Evolutionary conservation across 2,888 invertebrate genomes (phyloP), one percentile per base, ranked within the genome.

Genomic region (Ormyrus labotus): DNA sequence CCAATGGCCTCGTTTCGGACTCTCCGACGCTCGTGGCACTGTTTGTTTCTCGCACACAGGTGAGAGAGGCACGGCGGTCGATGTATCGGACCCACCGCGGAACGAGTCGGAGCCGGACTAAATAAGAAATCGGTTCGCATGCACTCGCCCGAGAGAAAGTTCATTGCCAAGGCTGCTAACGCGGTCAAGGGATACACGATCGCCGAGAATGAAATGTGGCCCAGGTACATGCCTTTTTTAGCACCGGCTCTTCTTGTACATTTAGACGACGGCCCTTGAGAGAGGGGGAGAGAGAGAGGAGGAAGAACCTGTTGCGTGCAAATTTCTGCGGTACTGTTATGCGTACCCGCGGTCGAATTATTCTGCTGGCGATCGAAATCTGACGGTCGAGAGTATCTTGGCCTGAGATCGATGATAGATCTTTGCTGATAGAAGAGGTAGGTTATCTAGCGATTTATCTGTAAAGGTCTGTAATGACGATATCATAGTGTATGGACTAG

Each of bases 111-210:
- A n/a, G 47, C 57, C 13, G 10, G 51, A 34, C n/a, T 6, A 13
- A 53, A 8, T 48, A 72, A 72, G 61, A 72, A 72, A 63, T 72
- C 71, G 51, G 71, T 51, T 61, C 65, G 8, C 48, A n/a, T n/a
- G 47, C 34, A 11, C 51, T 13, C 45, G 51, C 47, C 58, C 53
- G 73, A 75, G 81, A 81, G 81, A 81, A 81, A 81, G 78, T 81
- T 81, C 81, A 81, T 51, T 78, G 81, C 71, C 81, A 81, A 81
- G 81, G 81, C 73, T 76, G 11, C 60, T 58, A 70, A 78, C 50
- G 74, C 81, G 81, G 81, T 78, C 81, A 75, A 71, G 81, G 64
- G 69, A 81, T 78, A 73, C 53, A 65, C 71, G 64, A 57, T 50
- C 68, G 68, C 34, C 34, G 34, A 34, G 34, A 34, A 34, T 65